These are phyloP conservation scores for Psammodynastes pulverulentus DNA, from an alignment of 2,113 vertebrate species.

Conservation along the genomic window DNA sequence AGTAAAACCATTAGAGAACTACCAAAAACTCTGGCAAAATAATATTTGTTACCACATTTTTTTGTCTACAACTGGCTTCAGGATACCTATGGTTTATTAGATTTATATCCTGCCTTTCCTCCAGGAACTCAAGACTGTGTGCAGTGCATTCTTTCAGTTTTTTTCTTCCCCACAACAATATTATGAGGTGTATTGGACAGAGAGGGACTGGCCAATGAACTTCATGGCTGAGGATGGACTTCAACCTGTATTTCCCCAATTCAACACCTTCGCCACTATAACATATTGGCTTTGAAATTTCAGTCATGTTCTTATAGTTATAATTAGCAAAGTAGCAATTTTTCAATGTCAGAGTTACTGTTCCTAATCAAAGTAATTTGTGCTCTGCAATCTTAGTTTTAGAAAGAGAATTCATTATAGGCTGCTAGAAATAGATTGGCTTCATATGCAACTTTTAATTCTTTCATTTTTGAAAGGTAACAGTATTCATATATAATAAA, in stretches of 20 bases:
- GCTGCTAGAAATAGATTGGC: not conserved
- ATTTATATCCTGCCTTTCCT: not conserved
- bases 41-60: not conserved
- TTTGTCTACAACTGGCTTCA: not conserved
- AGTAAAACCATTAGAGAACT: not conserved
- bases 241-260: not conserved
- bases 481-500: constrained; percentile 8
- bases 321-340: not conserved
- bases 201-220: not conserved
- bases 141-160: not conserved
- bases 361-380: not conserved
- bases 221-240: not conserved
- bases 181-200: not conserved
- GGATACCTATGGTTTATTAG: not conserved
- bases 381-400: not conserved
- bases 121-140: not conserved
- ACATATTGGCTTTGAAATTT: not conserved
- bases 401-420: not conserved
- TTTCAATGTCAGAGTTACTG: not conserved
- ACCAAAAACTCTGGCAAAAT: not conserved
- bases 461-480: constrained; percentile 4
- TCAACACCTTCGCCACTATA: not conserved
- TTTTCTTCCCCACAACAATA: not conserved
- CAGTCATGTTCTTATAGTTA: not conserved
- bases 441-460: constrained; percentile 5